Base-by-base conservation (phyloP, 1,140 invertebrate species). In the Drosophila kikkawai region DNA sequence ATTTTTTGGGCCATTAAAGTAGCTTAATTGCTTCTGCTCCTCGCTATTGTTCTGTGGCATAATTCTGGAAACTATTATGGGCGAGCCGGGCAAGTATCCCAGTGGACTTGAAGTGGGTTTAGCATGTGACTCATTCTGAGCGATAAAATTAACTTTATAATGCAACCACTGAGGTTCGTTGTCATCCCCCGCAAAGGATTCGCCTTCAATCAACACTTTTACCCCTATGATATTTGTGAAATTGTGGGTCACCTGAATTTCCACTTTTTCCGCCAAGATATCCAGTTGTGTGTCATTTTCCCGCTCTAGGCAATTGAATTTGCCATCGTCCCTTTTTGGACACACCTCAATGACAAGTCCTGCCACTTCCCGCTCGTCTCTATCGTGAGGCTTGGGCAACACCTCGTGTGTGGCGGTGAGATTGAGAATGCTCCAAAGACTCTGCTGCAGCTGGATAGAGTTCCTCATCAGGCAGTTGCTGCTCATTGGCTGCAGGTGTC, bases 81-180 rank as follows among this genome's bases (percentile, higher is more conserved):
- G 92, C 0, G 79, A 61, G 7, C 91, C 83, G 4, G 29, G 50
- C 4, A 78, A 41, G 61, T 93, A 93, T 5, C 92, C 92, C 22
- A 93, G 63, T 47, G 91, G 71, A 7, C 92, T 88, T 0, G 91
- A 92, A 11, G 60, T 76, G 39, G 85, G 65, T 22, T 63, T 79
- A 29, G 17, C 11, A 9, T n/a, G 3, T 1, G 26, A 34, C 8
- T 64, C 51, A 8, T 70, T 59, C 2, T 19, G 5, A 2, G 68
- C 13, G 17, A 67, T 56, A 26, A 70, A 85, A 13, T 4, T 26
- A 0, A 82, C 44, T 12, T 55, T 51, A 32, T 61, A 82, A 44
- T 45, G 67, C 13, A 86, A 26, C 86, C 85, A 90, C 15, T 69
- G n/a, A 0, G 47, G 34, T 1, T 63, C 57, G 8, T n/a, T 37